Evolutionary conservation across 2,888 invertebrate species (phyloP), one percentile per base, ranked within the genome.

Genomic region (Mactromeris polynyma): DNA sequence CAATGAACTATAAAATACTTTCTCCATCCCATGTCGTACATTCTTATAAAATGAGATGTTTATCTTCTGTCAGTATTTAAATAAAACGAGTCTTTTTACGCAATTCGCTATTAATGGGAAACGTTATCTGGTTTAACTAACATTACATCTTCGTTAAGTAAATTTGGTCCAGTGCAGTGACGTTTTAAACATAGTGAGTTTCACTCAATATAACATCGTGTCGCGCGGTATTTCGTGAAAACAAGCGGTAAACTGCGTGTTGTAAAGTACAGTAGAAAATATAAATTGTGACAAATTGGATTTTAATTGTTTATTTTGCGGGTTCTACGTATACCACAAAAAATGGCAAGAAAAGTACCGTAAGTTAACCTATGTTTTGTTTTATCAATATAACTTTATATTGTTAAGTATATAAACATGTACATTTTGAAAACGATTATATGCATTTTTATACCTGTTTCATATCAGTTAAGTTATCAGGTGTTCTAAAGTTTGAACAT

Each of bases 281-380:
- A 17, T 73, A 17, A 73, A 33, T 36, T 73, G 31, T 73, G 36
- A 73, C 73, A 73, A 73, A 36, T 73, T 73, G 73, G 73, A 73
- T 33, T 73, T 73, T 36, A 73, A 36, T 73, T 33, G 33, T 36
- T 79, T 17, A 40, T 46, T 14, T 31, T 31, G 6, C 19, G 11
- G 26, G 42, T 17, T 40, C 3, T 2, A 1, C 73, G 73, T 19
- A 36, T 9, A 26, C 26, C 14, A 58, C 26, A 58, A 73, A 42
- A n/a, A 31, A 80, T 80, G 80, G 80, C 80, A 80, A 42, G 80
- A 80, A 80, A 80, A 80, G 80, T 80, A 26, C 80, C 80, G 80
- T 80, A 51, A 80, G 80, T 80, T 40, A n/a, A 46, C 21, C n/a
- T 26, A 17, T 26, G 2, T 38, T 40, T 78, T 40, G 4, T 78